Percentiles rank a stretch among this genome's conserved stretches.
phyloP scores from a whole-genome alignment of 2,888 invertebrate genomes.

The Onthophagus sagittarius region DNA sequence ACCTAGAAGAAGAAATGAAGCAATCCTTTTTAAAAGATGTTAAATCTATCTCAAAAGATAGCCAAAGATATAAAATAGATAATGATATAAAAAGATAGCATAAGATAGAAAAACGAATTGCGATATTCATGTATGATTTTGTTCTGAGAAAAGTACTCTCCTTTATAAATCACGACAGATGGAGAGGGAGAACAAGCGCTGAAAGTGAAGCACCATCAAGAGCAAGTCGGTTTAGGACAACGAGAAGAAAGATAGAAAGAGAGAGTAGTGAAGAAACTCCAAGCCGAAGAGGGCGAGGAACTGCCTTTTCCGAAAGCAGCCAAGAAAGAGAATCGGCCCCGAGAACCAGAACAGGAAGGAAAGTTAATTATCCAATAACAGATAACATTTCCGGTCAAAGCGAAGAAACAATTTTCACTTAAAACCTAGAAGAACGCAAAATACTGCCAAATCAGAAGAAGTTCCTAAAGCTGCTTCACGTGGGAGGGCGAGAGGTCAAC shows the following conservation, averaged over 20 bases:
- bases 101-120: too few species aligned
- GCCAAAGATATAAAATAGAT: too few species aligned
- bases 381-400: background rate
- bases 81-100: too few species aligned
- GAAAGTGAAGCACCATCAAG: constrained; percentile 11
- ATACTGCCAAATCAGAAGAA: constrained; percentile 12
- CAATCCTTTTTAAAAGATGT: too few species aligned
- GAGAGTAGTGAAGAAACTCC: constrained; percentile 10
- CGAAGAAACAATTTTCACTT: constrained; percentile 1
- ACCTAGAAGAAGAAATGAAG: constrained; percentile 15
- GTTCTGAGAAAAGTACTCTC: too few species aligned
- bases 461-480: constrained; percentile 1
- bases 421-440: constrained; percentile 12
- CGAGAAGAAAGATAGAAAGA: constrained; percentile 20
- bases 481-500: background rate
- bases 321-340: constrained; percentile 29
- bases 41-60: too few species aligned
- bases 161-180: too few species aligned
- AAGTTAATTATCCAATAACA: constrained; percentile 22
- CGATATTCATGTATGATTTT: too few species aligned
- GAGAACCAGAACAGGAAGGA: constrained; percentile 38
- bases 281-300: constrained; percentile 28
- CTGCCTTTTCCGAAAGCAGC: constrained; percentile 32
- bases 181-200: constrained; percentile 12
- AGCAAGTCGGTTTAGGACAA: constrained; percentile 25